Evolutionary conservation across 2,888 invertebrate species (phyloP), one percentile per base, ranked within the genome.

Genomic region (Spilosoma lubricipeda): DNA sequence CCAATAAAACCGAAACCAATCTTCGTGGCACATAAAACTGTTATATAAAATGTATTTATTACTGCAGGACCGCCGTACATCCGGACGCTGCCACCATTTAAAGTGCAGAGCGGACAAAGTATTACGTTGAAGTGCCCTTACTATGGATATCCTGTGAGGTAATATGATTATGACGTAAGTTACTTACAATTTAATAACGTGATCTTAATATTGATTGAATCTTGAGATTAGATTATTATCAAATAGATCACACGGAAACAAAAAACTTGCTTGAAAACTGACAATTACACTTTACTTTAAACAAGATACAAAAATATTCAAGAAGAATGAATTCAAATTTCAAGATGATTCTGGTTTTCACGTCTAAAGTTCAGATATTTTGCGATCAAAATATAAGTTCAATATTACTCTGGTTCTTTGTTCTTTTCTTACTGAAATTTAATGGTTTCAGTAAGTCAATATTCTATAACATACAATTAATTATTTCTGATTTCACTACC

Each of bases 81-180:
- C 77, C 96, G 98, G 80, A 97, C 97, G 64, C 96, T 97, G 84
- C 97, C 97, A 36, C 97, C 97, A n/a, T 96, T 97, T 79, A 98
- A 98, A 90, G 98, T 98, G 15, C 98, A 98, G 80, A 98, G 98
- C 79, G 98, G 98, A 39, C 97, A 97, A 84, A 97, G 97, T 88
- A 96, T 98, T 79, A 96, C 96, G 67, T 96, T 98, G 74, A 96
- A 97, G 82, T 98, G 98, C 92, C 98, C 98, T 63, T 98, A 98
- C 89, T 98, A 98, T 48, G 98, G 98, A 72, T 98, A 98, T 92
- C 98, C 98, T 56, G 97, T 98, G 79, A 96, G 97, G 91, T 96
- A 95, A 79, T 67, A 68, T 64, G 66, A 18, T 63, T 71, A 18
- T 45, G 65, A 69, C 23, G 42, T n/a, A 30, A 20, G 3, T 5